phyloP scores from a whole-genome alignment of 2,797 vertebrate species.

The Merluccius polli region DNA sequence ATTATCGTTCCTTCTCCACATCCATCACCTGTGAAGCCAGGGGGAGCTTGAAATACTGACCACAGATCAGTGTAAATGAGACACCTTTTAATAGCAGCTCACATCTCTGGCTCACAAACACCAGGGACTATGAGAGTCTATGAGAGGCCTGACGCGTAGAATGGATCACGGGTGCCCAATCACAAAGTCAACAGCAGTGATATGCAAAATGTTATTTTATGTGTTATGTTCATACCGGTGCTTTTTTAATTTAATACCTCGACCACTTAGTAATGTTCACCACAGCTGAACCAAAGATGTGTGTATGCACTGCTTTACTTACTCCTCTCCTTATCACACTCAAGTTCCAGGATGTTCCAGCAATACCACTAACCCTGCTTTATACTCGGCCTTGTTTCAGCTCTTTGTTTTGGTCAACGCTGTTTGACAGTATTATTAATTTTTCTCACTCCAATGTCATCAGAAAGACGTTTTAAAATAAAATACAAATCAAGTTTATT shows the following conservation, averaged over 20 bases:
- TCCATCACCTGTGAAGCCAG: constrained; percentile 12
- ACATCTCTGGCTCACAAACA: constrained; percentile 31
- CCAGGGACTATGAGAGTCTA: constrained; percentile 34
- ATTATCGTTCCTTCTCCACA: constrained; percentile 12
- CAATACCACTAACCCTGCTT: constrained; percentile 64
- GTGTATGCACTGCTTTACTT: constrained; percentile 58
- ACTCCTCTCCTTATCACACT: constrained; percentile 17
- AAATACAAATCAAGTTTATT: neutral
- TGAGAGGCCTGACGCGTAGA: neutral
- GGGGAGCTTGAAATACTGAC: constrained; percentile 16
- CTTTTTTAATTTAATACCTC: constrained; percentile 97
- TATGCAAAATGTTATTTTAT: constrained; percentile 28
- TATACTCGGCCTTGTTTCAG: constrained; percentile 21
- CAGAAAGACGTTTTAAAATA: neutral
- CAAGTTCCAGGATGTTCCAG: constrained; percentile 19
- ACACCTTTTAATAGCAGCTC: constrained; percentile 8
- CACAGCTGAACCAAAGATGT: constrained; percentile 78
- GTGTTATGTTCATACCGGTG: constrained; percentile 75
- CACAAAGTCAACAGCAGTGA: constrained; percentile 40
- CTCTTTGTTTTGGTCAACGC: constrained; percentile 22
- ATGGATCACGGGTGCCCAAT: constrained; percentile 22
- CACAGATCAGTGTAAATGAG: constrained; percentile 19
- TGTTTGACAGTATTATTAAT: constrained; percentile 38
- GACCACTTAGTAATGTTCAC: constrained; percentile 62
- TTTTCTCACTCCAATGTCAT: too few relatives aligned